Evolutionary conservation across 2,797 vertebrate genomes (phyloP), one percentile per base, ranked within the genome.

Genomic region (Chromobotia macracanthus): DNA sequence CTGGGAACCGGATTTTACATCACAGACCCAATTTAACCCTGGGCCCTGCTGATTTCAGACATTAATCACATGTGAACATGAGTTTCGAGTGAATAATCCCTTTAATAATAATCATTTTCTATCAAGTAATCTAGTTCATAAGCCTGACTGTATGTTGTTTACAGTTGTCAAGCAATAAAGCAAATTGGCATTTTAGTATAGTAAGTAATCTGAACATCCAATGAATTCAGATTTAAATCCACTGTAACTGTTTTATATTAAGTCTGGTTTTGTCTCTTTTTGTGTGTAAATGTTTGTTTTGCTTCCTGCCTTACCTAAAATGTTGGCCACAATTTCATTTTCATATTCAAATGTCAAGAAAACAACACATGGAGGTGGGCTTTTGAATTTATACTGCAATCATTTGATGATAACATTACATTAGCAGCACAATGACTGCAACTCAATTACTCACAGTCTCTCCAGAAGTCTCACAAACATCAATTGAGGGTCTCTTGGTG

Each of bases 51-150:
- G 28, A 63, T 7, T 3, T 55, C 38, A 48, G 65, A 11, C 46
- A 23, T 67, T 70, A 31, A 28, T 64, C 41, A 23, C 53, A 63
- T 38, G 55, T 50, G 63, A 76, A 81, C 70, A 25, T 50, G 60
- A 18, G 50, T 48, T 65, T 15, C 16, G 44, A 3, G 44, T 48
- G 44, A 48, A 2, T 48, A 31, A 31, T 31, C 31, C 31, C 31
- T 3, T 31, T 31, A 31, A 31, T 31, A 3, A 3, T 31, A 31
- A 31, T 31, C 31, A 31, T 31, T 31, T 31, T 31, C 31, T 31
- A 31, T 31, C 31, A 31, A 31, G 31, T 31, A 31, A 31, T 31
- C 31, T 31, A 31, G 31, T 31, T 31, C 31, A 31, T 31, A 31
- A 31, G 31, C 31, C 31, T 41, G 38, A 41, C 9, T 10, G 38